phyloP scores from a whole-genome alignment of 2,113 vertebrate species.

The Sander lucioperca region DNA sequence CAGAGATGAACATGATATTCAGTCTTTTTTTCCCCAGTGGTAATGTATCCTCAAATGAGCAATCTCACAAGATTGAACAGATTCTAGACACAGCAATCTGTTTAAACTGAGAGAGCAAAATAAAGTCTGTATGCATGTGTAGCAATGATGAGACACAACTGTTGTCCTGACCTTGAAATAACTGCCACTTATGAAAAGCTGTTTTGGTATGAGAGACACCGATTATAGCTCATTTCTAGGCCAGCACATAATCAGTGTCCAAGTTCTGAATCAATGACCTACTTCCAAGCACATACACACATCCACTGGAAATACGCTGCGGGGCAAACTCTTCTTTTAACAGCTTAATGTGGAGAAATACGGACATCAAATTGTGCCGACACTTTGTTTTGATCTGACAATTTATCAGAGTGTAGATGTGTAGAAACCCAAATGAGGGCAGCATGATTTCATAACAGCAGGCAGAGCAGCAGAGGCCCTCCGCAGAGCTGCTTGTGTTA shows the following conservation, averaged over 20 bases:
- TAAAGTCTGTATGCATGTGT: conserved; percentile 35
- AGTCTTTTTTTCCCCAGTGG: neutral
- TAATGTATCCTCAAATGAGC: conserved; percentile 56
- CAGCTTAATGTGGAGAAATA: conserved; percentile 62
- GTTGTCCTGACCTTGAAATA: conserved; percentile 81
- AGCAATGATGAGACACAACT: conserved; percentile 54
- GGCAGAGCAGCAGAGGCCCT: conserved; percentile 41
- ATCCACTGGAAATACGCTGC: conserved; percentile 62
- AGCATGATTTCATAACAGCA: conserved; percentile 61
- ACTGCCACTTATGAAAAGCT: conserved; percentile 78
- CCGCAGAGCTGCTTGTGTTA: conserved; percentile 50
- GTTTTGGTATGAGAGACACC: conserved; percentile 79
- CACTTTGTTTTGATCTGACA: conserved; percentile 70
- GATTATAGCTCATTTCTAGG: conserved; percentile 84
- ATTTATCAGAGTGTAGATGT: conserved; percentile 38
- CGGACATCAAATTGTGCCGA: conserved; percentile 50
- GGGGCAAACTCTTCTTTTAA: conserved; percentile 68
- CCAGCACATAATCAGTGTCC: conserved; percentile 83
- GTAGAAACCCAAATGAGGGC: conserved; percentile 55
- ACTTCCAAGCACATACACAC: conserved; percentile 73
- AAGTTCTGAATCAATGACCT: conserved; percentile 86
- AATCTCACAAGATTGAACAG: conserved; percentile 47
- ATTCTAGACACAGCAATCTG: conserved; percentile 45
- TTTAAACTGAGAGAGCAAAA: conserved; percentile 34
- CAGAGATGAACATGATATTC: conserved; percentile 56